Evolutionary conservation across 1,140 invertebrate genomes (phyloP), one percentile per base, ranked within the genome.

Genomic region (Rhagoletis pomonella): DNA sequence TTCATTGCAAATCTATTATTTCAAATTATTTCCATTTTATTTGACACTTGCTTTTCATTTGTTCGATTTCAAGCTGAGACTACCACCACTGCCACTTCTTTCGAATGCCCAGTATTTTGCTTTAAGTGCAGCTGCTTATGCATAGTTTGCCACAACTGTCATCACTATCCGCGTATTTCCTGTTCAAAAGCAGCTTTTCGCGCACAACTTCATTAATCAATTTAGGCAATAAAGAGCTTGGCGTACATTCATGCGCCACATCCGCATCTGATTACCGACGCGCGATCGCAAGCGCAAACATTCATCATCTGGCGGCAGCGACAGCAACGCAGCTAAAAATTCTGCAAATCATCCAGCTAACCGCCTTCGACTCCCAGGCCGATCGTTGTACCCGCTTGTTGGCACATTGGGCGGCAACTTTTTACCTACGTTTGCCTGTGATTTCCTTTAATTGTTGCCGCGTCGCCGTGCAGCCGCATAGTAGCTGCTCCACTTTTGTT

Each of bases 301-400:
- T 58, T 81, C 50, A 81, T 81, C 73, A 81, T 81, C 73, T 50
- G 42, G 4, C 9, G 47, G 47, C 47, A 17, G 17, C 44, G 73
- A 47, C 73, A n/a, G 50, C 73, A 81, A 29, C 73, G n/a, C 73
- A 4, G 39, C 12, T 19, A 29, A 17, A 9, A 81, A 81, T 19
- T 3, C 42, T 81, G 73, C 44, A 55, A 47, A 81, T 81, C 47
- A 81, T 81, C 73, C 17, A n/a, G 5, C 6, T 17, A 81, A n/a
- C 7, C 73, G n/a, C 47, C 6, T 19, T 81, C 44, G 50, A n/a
- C 73, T 81, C 73, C 50, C 73, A 81, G 7, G 73, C 73, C n/a
- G 73, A 81, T 81, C 73, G 14, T 55, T 42, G 55, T 81, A 81
- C 73, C 5, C 47, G 73, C 73, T 55, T 81, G 73, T 81, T 81